These are phyloP conservation scores for Hemibagrus guttatus DNA, from an alignment of 2,797 vertebrate genomes.

Conservation along the genomic window DNA sequence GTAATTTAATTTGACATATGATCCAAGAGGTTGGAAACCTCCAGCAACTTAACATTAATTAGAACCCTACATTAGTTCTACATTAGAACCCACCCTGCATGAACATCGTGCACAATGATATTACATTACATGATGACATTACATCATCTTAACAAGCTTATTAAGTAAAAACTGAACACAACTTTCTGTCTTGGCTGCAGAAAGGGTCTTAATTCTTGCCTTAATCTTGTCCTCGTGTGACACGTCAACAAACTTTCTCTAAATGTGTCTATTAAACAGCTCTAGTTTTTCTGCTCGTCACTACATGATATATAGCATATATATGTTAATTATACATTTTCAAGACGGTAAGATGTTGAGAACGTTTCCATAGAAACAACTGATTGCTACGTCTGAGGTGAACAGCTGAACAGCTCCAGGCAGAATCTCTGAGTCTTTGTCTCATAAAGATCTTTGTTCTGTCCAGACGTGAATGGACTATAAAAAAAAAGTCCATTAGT, in stretches of 20 bases:
- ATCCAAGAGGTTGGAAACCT: background rate
- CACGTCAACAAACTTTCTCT: background rate
- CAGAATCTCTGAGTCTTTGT: background rate
- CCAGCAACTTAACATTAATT: background rate
- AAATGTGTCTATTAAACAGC: background rate
- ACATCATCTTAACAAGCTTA: too few relatives aligned
- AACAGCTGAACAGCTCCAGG: background rate
- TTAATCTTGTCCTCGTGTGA: too few relatives aligned
- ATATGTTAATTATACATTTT: background rate
- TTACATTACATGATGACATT: too few relatives aligned
- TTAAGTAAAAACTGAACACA: too few relatives aligned
- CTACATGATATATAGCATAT: background rate
- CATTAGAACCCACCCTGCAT: too few relatives aligned
- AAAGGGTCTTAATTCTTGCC: too few relatives aligned
- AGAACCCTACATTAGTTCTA: too few relatives aligned
- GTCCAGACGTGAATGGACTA: background rate
- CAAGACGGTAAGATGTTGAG: background rate
- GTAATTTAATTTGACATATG: background rate
- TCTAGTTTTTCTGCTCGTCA: background rate
- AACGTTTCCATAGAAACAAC: background rate
- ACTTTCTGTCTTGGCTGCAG: too few relatives aligned
- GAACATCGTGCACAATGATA: too few relatives aligned
- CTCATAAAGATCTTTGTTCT: background rate
- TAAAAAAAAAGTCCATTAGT: background rate
- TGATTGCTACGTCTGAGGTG: background rate